Conservation (phyloP, 1,140 invertebrate species). For the Cyclina sinensis region DNA sequence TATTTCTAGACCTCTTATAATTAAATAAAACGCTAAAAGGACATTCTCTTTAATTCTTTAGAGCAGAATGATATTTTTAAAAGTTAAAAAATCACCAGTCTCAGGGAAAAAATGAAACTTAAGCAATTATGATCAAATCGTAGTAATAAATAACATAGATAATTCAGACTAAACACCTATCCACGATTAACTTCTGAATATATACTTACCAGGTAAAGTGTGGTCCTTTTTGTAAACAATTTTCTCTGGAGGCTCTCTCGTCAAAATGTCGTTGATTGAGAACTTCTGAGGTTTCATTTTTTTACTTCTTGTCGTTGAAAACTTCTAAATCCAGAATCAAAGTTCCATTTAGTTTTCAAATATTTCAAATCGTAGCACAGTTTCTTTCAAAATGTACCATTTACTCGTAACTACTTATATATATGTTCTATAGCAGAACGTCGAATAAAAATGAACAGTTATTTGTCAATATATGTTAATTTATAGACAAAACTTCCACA, state of each 20-base stretch:
- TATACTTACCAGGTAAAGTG: background rate
- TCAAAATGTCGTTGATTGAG: conserved; percentile 45
- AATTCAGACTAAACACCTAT: no score
- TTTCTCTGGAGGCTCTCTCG: conserved; percentile 2
- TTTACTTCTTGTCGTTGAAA: background rate
- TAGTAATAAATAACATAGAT: no score
- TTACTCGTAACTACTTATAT: background rate
- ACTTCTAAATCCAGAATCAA: background rate
- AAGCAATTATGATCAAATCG: no score
- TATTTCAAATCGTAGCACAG: background rate
- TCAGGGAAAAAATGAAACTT: no score
- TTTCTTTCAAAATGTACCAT: background rate
- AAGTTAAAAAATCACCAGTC: no score
- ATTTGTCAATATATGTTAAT: conserved; percentile 26
- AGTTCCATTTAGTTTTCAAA: background rate
- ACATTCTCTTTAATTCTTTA: no score
- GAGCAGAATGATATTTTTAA: no score
- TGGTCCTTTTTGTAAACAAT: background rate
- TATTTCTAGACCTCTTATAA: no score
- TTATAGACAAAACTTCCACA: conserved; percentile 23
- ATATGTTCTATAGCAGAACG: background rate
- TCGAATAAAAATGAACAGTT: background rate
- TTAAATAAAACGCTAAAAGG: no score
- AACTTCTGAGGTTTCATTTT: conserved; percentile 38
- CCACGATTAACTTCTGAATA: no score